phyloP scores from a whole-genome alignment of 2,113 vertebrate species.

The Smithornis capensis region DNA sequence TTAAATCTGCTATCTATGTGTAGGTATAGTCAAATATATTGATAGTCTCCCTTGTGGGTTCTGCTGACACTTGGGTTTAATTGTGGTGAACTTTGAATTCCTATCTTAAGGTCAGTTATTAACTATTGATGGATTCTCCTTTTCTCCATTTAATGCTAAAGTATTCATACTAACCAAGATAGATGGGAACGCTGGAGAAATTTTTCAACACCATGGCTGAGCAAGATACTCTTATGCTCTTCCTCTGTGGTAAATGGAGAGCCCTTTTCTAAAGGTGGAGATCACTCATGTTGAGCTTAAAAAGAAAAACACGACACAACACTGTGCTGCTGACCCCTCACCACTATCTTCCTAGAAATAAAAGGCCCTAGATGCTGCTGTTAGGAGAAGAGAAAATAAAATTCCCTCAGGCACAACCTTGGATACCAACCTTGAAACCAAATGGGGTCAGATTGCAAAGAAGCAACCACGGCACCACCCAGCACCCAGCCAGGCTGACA shows the following conservation, averaged over 20 bases:
- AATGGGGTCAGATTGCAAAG: constrained; percentile 61
- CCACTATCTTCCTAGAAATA: constrained; percentile 23
- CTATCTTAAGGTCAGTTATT: constrained; percentile 84
- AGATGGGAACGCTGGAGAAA: constrained; percentile 65
- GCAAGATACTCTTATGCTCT: constrained; percentile 60
- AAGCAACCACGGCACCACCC: background rate
- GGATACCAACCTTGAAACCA: constrained; percentile 65
- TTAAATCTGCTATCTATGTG: constrained; percentile 66
- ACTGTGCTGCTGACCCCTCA: background rate
- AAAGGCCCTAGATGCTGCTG: background rate
- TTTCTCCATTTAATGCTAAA: constrained; percentile 81
- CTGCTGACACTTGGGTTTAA: constrained; percentile 77
- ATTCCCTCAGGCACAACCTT: constrained; percentile 68
- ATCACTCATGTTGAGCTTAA: constrained; percentile 62
- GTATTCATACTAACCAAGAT: constrained; percentile 81
- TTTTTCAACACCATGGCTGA: constrained; percentile 70
- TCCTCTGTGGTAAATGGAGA: constrained; percentile 49
- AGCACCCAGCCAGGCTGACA: constrained; percentile 68
- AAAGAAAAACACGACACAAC: background rate
- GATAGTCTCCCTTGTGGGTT: constrained; percentile 75
- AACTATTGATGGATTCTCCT: constrained; percentile 83
- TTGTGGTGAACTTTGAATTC: constrained; percentile 83
- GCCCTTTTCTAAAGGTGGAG: constrained; percentile 54
- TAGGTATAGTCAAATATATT: constrained; percentile 73
- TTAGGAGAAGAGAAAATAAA: constrained; percentile 47